Conservation (phyloP, 2,888 invertebrate species). For the Hemaris fuciformis region DNA sequence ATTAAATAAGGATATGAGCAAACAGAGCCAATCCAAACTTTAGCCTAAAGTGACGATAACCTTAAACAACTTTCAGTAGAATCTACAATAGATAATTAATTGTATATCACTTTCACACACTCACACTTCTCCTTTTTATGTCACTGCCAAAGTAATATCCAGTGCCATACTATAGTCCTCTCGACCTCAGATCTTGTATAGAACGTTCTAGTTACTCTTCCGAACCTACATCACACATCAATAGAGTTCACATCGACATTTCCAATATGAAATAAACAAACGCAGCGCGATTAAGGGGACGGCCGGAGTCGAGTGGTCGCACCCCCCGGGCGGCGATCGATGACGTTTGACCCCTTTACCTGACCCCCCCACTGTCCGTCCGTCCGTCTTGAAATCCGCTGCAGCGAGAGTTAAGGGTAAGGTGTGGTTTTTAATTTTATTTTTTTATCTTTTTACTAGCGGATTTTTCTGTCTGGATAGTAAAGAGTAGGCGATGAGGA, state of each 20-base stretch:
- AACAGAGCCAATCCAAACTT: too few relatives aligned
- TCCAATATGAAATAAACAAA: conserved; percentile 40
- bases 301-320: conserved; percentile 30
- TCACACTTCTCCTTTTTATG: background rate
- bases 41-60: too few relatives aligned
- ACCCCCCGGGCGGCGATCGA: conserved; percentile 55
- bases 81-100: too few relatives aligned
- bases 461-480: background rate
- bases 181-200: background rate
- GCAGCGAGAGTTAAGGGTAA: conserved; percentile 60
- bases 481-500: too few relatives aligned
- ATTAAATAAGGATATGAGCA: too few relatives aligned
- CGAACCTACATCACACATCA: background rate
- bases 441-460: background rate
- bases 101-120: too few relatives aligned
- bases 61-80: too few relatives aligned
- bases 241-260: conserved; percentile 14
- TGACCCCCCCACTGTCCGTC: conserved; percentile 64
- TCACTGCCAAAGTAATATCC: background rate
- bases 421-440: conserved; percentile 15
- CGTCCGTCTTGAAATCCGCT: conserved; percentile 68
- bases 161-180: background rate
- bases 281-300: conserved; percentile 35
- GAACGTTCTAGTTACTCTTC: too few relatives aligned
- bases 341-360: conserved; percentile 78